phyloP scores from a whole-genome alignment of 2,888 invertebrate genomes.

The Punctoribates punctum region DNA sequence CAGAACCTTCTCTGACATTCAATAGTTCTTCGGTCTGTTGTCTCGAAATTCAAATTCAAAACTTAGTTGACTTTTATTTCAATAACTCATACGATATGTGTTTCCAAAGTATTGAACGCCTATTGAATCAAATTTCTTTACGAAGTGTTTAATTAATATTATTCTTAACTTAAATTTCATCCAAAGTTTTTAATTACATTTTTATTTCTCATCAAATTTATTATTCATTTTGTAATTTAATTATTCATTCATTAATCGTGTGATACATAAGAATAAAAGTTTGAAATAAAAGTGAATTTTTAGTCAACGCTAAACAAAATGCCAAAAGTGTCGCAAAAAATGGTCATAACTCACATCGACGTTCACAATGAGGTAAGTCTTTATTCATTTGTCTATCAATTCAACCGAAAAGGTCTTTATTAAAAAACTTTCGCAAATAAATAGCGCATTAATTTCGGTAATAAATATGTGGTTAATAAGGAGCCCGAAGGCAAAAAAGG shows the following conservation, averaged over 20 bases:
- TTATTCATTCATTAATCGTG: not conserved
- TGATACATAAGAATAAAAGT: not conserved
- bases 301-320: not conserved
- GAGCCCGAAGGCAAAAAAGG: not conserved
- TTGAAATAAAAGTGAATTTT: not conserved
- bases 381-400: not conserved
- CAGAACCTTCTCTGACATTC: not conserved
- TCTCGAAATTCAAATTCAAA: no score
- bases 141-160: not conserved
- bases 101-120: no score
- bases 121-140: no score
- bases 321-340: not conserved
- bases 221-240: not conserved
- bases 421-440: not conserved
- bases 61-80: no score
- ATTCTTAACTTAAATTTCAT: not conserved
- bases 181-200: not conserved
- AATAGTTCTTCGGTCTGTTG: no score
- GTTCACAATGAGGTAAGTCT: constrained; percentile 12
- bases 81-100: no score
- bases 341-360: not conserved
- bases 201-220: not conserved
- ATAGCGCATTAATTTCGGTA: constrained; percentile 11
- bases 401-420: not conserved
- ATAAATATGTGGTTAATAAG: constrained; percentile 10